Base-by-base conservation (phyloP, 37 sponge, comb jelly and placozoan genomes). In the Cliona cf. orientalis region DNA sequence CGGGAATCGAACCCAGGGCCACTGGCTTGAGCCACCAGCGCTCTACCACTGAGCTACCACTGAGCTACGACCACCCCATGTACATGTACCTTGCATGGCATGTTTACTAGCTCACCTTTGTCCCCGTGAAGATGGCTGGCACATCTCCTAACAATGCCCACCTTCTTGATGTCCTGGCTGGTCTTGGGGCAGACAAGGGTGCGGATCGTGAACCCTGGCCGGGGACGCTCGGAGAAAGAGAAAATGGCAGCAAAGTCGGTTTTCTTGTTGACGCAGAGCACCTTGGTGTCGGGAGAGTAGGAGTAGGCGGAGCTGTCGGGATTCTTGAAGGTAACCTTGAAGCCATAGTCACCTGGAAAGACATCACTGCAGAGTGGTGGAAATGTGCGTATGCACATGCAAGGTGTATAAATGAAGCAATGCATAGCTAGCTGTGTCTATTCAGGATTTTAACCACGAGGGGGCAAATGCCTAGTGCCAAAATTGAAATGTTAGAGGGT, bases 271-370 rank as follows among this genome's bases (percentile, higher is more conserved):
- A 58, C 26, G 59, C 23, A 58, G 9, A 58, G 59, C n/a, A n/a
- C n/a, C n/a, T n/a, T n/a, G 3, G 59, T 58, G 6, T 58, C 2
- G 26, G 26, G 59, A 3, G 59, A 3, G 23, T 58, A 2, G 59
- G 59, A 58, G 59, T 28, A 58, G 3, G 59, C 26, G 26, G 26
- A 58, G 3, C 26, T n/a, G 3, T 2, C 26, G 59, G 6, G 23
- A n/a, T n/a, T n/a, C n/a, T n/a, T n/a, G n/a, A n/a, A n/a, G 9
- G 59, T 2, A 58, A 58, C 26, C 59, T 58, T 58, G 59, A 58
- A 58, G 59, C 59, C 59, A 6, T 58, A 58, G 59, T 58, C 59
- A 9, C 59, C 59, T 28, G 59, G 59, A 5, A 58, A 6, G 59
- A 28, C 26, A 28, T n/a, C 23, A 6, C 59, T 58, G 26, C 9